Evolutionary conservation across 1,140 invertebrate genomes (phyloP).

Genomic region (Drosophila lowei): DNA sequence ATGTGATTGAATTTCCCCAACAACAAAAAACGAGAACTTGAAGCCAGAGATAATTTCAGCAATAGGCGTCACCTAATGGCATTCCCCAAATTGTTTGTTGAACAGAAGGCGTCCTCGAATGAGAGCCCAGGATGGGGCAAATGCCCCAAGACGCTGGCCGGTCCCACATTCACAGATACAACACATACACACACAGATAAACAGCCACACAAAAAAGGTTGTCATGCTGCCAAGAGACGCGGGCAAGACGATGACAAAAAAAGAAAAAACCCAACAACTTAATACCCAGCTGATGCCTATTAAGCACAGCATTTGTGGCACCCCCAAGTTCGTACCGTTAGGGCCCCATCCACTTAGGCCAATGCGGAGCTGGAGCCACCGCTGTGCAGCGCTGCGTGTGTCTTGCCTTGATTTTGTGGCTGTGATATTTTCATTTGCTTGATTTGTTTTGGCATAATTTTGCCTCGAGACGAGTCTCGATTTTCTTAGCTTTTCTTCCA

Average conservation of each 20-base stretch:
- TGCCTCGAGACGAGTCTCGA: conserved; percentile 27
- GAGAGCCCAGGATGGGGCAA: conserved; percentile 35
- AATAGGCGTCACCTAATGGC: conserved; percentile 76
- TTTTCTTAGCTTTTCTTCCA: conserved; percentile 11
- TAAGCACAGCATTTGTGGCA: conserved; percentile 81
- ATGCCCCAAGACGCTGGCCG: conserved; percentile 35
- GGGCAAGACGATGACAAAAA: conserved; percentile 60
- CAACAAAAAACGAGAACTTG: conserved; percentile 12
- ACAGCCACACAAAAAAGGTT: conserved; percentile 56
- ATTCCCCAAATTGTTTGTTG: conserved; percentile 77
- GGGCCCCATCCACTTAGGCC: not conserved
- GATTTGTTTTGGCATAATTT: conserved; percentile 82
- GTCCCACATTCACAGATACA: not conserved
- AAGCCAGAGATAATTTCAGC: conserved; percentile 72
- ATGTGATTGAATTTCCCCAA: conserved; percentile 69
- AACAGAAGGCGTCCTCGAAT: conserved; percentile 39
- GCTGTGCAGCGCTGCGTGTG: conserved; percentile 53
- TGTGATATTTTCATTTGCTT: conserved; percentile 81
- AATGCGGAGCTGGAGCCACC: not conserved
- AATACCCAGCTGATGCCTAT: conserved; percentile 82
- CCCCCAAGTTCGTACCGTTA: conserved; percentile 1
- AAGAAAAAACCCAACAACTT: conserved; percentile 57
- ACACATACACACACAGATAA: conserved; percentile 1
- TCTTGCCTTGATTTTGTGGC: conserved; percentile 72
- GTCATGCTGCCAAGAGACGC: conserved; percentile 69